Evolutionary conservation across 2,113 vertebrate species (phyloP), one percentile per base, ranked within the genome.

Genomic region (Heliornis fulica): DNA sequence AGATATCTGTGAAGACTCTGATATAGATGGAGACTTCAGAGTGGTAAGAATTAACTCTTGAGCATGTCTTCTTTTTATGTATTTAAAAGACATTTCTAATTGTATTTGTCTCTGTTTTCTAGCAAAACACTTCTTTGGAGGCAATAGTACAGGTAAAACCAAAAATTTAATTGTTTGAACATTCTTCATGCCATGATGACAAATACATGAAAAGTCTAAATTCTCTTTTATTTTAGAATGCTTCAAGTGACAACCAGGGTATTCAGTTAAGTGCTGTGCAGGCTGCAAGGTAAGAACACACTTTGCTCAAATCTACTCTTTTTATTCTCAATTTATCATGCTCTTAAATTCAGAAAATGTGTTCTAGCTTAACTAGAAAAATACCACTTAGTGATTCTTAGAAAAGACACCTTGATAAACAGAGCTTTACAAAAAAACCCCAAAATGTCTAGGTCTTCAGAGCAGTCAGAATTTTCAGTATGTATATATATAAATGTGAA

Each of bases 81-180:
- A 1, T 10, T 60, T 41, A 11, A 50, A 54, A 95, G 31, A 3
- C 11, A 19, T 46, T 94, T 79, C 83, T 90, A 13, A 82, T 56
- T 60, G 76, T 71, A 94, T 77, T 74, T 90, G 5, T 82, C 56
- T 93, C 69, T 95, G 50, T 96, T 68, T 95, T 94, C 41, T 89
- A 99, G 99, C 99, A 99, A 99, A 99, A 99, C 97, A 99, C 99
- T 66, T 99, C 99, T 79, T 98, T 99, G 98, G 99, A 99, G 98
- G 99, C 99, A 98, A 99, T 99, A 98, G 99, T 99, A 95, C 99
- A 99, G 98, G 99, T 99, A 98, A 99, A 98, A 68, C 84, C 48
- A 9, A 54, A 16, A 34, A 4, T 7, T 25, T 20, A 15, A 43
- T 70, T 77, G 5, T 50, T 83, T 54, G 16, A 46, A 48, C 28